phyloP scores from a whole-genome alignment of 2,888 invertebrate genomes.

The Labia minor region DNA sequence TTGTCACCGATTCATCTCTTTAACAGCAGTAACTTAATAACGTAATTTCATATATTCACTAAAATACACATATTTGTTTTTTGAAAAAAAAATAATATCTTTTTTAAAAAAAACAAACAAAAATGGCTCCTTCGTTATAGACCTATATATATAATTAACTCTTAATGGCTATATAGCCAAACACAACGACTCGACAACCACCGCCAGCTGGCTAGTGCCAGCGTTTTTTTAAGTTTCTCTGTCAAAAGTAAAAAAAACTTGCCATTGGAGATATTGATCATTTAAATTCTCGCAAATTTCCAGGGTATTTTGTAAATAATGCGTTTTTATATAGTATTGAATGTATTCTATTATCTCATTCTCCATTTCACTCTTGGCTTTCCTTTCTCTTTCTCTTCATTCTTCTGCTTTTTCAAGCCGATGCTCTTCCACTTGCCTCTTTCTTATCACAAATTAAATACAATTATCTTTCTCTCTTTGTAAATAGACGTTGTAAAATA shows the following conservation, averaged over 20 bases:
- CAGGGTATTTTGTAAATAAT: slow-evolving; percentile 13
- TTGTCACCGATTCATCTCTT: not conserved
- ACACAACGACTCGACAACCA: slow-evolving; percentile 13
- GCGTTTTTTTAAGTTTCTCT: not conserved
- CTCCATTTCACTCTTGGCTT: not conserved
- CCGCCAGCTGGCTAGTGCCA: not conserved
- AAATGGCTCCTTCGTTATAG: not conserved
- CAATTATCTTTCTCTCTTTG: slow-evolving; percentile 26
- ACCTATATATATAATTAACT: not conserved
- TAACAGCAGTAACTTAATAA: slow-evolving; percentile 2
- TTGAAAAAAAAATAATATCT: not conserved
- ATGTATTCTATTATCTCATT: not conserved
- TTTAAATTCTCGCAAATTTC: slow-evolving; percentile 4
- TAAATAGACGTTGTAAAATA: slow-evolving; percentile 31
- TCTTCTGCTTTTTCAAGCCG: not conserved
- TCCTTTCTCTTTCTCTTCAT: not conserved
- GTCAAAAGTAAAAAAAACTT: slow-evolving; percentile 3
- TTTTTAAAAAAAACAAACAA: not conserved
- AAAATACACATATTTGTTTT: not conserved
- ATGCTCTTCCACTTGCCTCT: slow-evolving; percentile 17
- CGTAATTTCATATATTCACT: not conserved
- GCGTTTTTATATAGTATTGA: slow-evolving; percentile 18
- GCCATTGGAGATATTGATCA: not conserved
- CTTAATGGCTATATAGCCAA: not conserved
- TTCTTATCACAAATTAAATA: slow-evolving; percentile 16